Conservation (phyloP, 1,140 invertebrate species). For the Frieseomelitta varia region DNA sequence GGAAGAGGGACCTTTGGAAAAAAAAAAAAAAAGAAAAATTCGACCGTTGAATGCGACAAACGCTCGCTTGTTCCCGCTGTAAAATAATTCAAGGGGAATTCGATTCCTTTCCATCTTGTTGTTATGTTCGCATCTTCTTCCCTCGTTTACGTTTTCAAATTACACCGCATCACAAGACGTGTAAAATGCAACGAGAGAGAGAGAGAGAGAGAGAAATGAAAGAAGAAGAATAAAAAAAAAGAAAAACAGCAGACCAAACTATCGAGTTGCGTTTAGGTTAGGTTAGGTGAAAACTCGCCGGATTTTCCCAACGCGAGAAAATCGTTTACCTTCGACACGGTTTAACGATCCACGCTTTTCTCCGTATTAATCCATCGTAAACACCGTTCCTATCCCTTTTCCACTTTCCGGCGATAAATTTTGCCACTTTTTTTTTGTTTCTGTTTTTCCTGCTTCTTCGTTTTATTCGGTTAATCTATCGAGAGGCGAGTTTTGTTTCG, state of each 20-base stretch:
- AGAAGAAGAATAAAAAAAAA: too few species aligned
- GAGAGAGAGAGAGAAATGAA: too few species aligned
- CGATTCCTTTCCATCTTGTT: background rate
- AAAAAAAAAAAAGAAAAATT: background rate
- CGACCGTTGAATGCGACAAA: background rate
- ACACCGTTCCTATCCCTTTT: background rate
- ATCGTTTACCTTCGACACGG: background rate
- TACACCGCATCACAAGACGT: conserved; percentile 10
- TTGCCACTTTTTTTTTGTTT: too few species aligned
- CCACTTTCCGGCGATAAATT: background rate
- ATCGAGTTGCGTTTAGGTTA: background rate
- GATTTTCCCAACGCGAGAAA: background rate
- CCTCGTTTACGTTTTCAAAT: background rate
- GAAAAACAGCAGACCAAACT: background rate
- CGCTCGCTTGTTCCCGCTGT: background rate
- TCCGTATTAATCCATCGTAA: background rate
- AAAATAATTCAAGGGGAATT: conserved; percentile 16
- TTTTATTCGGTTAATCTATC: background rate
- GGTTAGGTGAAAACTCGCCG: background rate
- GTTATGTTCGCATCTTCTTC: background rate
- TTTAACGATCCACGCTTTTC: background rate
- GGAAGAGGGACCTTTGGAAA: background rate
- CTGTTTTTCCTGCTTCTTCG: too few species aligned
- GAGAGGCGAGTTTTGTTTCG: background rate
- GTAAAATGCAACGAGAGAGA: background rate